Base-by-base conservation (phyloP, 2,113 vertebrate genomes). In the Progne subis region DNA sequence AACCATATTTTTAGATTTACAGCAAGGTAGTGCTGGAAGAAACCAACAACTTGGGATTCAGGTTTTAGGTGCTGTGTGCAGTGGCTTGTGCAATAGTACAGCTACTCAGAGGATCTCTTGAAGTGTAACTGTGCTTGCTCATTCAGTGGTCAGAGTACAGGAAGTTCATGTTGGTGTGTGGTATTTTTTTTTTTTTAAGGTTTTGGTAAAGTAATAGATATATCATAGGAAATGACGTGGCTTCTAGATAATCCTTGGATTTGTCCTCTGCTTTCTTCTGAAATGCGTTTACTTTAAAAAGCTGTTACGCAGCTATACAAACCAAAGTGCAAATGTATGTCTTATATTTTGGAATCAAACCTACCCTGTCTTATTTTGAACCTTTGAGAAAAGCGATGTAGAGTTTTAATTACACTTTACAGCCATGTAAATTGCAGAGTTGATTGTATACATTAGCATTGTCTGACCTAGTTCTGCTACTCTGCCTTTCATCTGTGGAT, bases 171-270 rank as follows among this genome's bases (percentile, higher is more conserved):
- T 96, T 1, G 67, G 75, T 14, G 74, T 70, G 84, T 64, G 39
- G 59, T 80, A 67, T 1, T 57, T 61, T 76, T 55, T 67, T 82
- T 46, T 1, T 67, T 82, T 46, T 1, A 32, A 90, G 29, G 41
- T 91, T 96, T 95, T 94, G 86, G 93, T 97, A 84, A 95, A 96
- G 91, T 83, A 96, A 90, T 79, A 90, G 75, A 57, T 90, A 79
- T 76, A 77, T 97, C 95, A 96, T 90, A 90, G 96, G 97, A 97
- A 97, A 97, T 97, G 92, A 96, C 41, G 57, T 68, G 85, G 41
- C 67, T 88, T 74, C 85, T 76, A 68, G 83, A 69, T 96, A 91
- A 95, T 96, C 94, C 92, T 80, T 75, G 53, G 67, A 31, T 88
- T 94, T 92, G 63, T 82, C 71, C 64, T 82, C 63, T 79, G 43